A percentile compares a stretch with the other conserved stretches of the same genome.
Evolutionary conservation across 2,888 invertebrate species (phyloP).

Genomic region (Muscina levida): DNA sequence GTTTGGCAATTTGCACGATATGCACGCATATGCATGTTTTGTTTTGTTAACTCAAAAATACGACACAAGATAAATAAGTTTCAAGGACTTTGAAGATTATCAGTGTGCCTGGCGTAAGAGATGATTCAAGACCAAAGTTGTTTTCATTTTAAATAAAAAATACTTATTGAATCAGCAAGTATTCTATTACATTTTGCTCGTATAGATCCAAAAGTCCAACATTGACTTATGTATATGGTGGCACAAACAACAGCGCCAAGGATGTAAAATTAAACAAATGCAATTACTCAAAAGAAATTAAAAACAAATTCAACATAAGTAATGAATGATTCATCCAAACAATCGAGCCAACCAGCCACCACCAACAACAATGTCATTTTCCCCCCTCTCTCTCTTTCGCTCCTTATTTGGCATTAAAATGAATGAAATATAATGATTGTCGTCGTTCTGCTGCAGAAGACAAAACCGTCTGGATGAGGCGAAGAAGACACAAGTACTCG

Average conservation of each 20-base stretch:
- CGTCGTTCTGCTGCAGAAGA: background rate
- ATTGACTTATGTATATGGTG: conserved; percentile 49
- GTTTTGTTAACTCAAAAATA: background rate
- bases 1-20: background rate
- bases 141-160: conserved; percentile 11
- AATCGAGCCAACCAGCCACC: too few relatives aligned
- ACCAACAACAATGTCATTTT: background rate
- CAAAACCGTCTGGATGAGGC: conserved; percentile 40
- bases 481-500: conserved; percentile 37
- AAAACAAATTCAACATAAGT: conserved; percentile 44
- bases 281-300: conserved; percentile 42
- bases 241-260: background rate
- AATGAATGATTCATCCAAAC: too few relatives aligned
- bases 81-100: conserved; percentile 30
- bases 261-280: conserved; percentile 46
- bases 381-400: too few relatives aligned
- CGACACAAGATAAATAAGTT: conserved; percentile 33
- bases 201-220: conserved; percentile 30
- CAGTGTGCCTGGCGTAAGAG: conserved; percentile 25
- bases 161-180: too few relatives aligned
- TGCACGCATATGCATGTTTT: conserved; percentile 26
- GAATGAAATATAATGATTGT: conserved; percentile 60
- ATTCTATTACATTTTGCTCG: background rate
- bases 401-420: too few relatives aligned
- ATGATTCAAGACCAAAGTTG: background rate